Conservation (phyloP, 2,113 vertebrate species). For the Eulacestoma nigropectus region DNA sequence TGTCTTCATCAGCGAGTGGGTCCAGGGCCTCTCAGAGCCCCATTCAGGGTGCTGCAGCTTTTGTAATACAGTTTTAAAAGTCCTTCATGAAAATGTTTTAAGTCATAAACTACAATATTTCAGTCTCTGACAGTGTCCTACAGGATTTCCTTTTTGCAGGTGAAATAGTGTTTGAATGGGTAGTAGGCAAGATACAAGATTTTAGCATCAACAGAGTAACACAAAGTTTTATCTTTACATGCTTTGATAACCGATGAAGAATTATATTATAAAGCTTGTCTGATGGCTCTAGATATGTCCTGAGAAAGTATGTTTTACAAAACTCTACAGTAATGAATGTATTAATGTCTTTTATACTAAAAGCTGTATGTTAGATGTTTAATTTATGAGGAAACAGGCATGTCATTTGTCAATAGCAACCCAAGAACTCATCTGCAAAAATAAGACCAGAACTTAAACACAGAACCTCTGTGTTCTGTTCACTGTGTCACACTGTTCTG, state of each 20-base stretch:
- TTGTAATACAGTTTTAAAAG: no score
- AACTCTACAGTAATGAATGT: not conserved
- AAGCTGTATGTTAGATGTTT: not conserved
- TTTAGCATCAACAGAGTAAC: not conserved
- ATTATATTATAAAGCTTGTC: not conserved
- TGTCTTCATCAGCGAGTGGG: no score
- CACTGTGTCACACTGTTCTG: not conserved
- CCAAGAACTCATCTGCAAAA: not conserved
- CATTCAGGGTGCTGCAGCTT: no score
- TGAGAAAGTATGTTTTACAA: not conserved
- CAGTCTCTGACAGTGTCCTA: no score
- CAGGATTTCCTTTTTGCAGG: not conserved
- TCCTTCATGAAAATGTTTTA: no score
- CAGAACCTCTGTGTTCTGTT: not conserved
- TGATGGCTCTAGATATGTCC: not conserved
- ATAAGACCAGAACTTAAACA: not conserved
- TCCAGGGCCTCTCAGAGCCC: no score
- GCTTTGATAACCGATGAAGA: not conserved
- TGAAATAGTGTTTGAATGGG: not conserved
- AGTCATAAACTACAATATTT: no score
- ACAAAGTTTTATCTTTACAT: not conserved
- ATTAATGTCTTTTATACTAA: not conserved
- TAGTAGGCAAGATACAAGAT: not conserved
- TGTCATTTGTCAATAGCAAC: not conserved
- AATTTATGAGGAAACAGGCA: not conserved